Evolutionary conservation across 2,113 vertebrate species (phyloP).

Genomic region (Formicarius rufipectus): DNA sequence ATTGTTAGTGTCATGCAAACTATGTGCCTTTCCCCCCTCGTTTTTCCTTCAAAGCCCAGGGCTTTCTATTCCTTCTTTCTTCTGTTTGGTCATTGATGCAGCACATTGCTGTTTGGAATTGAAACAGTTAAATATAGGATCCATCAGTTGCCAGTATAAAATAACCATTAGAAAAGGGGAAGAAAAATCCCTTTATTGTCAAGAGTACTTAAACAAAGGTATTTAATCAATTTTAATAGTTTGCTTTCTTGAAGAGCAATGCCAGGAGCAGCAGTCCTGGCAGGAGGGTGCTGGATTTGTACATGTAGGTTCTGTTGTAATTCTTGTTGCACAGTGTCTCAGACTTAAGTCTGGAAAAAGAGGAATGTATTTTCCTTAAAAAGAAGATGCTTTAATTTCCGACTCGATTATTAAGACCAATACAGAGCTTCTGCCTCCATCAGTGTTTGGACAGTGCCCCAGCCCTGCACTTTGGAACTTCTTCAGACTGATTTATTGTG

Average conservation of each 20-base stretch:
- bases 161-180: conserved; percentile 22
- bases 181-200: conserved; percentile 69
- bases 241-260: conserved; percentile 63
- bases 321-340: background rate
- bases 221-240: conserved; percentile 70
- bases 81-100: conserved; percentile 33
- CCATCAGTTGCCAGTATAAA: conserved; percentile 69
- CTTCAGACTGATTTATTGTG: background rate
- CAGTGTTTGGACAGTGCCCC: background rate
- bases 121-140: conserved; percentile 68
- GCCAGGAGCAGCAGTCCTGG: conserved; percentile 2
- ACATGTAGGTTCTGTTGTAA: background rate
- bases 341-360: background rate
- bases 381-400: background rate
- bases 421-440: background rate
- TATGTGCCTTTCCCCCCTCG: background rate
- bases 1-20: background rate
- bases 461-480: background rate
- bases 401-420: background rate
- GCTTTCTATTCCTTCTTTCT: background rate
- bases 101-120: conserved; percentile 70
- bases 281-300: background rate
- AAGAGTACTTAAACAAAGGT: conserved; percentile 70
- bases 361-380: background rate
- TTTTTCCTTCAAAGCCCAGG: background rate